Percentiles rank a stretch among this genome's conserved stretches.
phyloP scores from a whole-genome alignment of 2,888 invertebrate genomes.

The Megamerina dolium region DNA sequence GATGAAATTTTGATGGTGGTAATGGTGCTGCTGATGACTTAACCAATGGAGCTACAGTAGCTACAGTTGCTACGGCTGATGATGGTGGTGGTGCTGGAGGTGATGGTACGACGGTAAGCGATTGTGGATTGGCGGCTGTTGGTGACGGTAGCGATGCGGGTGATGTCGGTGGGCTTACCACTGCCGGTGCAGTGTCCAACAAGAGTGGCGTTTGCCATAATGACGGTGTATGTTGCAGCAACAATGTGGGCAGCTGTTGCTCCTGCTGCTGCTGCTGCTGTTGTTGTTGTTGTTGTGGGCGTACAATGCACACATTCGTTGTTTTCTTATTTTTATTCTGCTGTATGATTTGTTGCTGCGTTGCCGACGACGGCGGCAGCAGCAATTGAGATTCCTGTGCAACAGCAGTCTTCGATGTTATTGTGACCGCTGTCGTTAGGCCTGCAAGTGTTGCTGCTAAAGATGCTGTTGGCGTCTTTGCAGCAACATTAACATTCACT shows the following conservation, averaged over 20 bases:
- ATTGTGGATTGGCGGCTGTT: slow-evolving; percentile 6
- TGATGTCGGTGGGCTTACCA: slow-evolving; percentile 34
- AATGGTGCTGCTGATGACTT: slow-evolving; percentile 23
- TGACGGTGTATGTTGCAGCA: slow-evolving; percentile 36
- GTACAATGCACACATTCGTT: slow-evolving; percentile 37
- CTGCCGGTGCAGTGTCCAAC: slow-evolving; percentile 27
- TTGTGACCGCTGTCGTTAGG: slow-evolving; percentile 22
- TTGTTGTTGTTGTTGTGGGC: slow-evolving; percentile 34
- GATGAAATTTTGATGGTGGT: slow-evolving; percentile 47
- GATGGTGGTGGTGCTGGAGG: slow-evolving; percentile 14
- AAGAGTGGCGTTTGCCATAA: slow-evolving; percentile 42
- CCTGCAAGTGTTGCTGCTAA: slow-evolving; percentile 19
- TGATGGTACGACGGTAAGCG: slow-evolving; percentile 15
- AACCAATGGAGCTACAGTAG: slow-evolving; percentile 11
- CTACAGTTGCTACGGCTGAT: slow-evolving; percentile 14
- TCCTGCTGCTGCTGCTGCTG: slow-evolving; percentile 23
- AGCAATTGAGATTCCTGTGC: too few relatives aligned
- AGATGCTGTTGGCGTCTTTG: slow-evolving; percentile 36
- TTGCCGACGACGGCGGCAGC: too few relatives aligned
- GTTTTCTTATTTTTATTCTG: slow-evolving; percentile 28
- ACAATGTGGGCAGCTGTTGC: slow-evolving; percentile 26
- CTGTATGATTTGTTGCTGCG: slow-evolving; percentile 27
- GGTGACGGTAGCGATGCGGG: slow-evolving; percentile 34
- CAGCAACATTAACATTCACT: slow-evolving; percentile 30
- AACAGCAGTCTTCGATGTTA: slow-evolving; percentile 22